These are phyloP conservation scores for Scleropages formosus DNA, from an alignment of 2,797 vertebrate genomes.

Conservation along the genomic window DNA sequence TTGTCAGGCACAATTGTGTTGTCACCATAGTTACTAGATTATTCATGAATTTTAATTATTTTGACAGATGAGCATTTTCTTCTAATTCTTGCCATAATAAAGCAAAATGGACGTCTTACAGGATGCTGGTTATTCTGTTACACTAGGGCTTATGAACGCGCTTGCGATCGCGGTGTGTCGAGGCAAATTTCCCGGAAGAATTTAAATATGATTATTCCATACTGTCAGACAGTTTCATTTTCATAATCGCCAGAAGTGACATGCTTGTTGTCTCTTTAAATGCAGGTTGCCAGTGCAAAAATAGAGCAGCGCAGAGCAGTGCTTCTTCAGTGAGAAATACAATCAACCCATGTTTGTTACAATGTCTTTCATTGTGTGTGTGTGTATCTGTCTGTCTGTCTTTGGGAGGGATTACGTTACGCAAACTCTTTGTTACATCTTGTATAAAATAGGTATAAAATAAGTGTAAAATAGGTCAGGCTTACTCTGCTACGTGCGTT, in stretches of 20 bases:
- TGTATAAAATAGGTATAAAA: too few species aligned
- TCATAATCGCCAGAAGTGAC: not conserved
- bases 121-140: not conserved
- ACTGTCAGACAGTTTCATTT: not conserved
- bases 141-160: not conserved
- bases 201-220: not conserved
- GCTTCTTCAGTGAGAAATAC: not conserved
- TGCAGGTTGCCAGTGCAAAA: not conserved
- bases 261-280: not conserved
- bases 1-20: constrained; percentile 34
- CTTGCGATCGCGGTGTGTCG: not conserved
- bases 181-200: not conserved
- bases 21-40: constrained; percentile 46
- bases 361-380: not conserved
- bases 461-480: not conserved
- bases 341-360: too few species aligned
- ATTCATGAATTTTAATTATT: constrained; percentile 35
- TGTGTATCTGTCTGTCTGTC: constrained; percentile 28
- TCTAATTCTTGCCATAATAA: not conserved
- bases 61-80: constrained; percentile 12
- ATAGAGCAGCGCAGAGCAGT: not conserved
- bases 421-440: constrained; percentile 14
- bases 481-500: not conserved
- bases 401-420: not conserved
- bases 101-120: not conserved